These are phyloP conservation scores for Bilobella aurantiaca DNA, from an alignment of 1,140 invertebrate species.

Conservation along the genomic window DNA sequence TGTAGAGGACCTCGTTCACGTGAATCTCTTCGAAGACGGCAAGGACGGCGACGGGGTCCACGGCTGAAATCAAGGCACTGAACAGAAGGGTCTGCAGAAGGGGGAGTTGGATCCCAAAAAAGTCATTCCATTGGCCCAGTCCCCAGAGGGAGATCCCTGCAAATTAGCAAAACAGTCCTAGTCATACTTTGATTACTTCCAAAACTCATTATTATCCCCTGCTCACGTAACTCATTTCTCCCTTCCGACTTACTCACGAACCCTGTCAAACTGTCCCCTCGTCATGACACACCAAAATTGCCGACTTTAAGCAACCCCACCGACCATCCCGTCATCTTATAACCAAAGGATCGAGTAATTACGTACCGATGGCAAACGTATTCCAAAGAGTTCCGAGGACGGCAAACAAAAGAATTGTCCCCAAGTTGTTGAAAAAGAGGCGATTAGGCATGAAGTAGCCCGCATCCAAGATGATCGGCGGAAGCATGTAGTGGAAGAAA, in stretches of 20 bases:
- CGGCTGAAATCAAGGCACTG: slow-evolving; percentile 86
- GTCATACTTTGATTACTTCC: no score
- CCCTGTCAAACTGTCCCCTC: no score
- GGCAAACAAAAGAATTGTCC: slow-evolving; percentile 92
- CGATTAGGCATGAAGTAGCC: slow-evolving; percentile 97
- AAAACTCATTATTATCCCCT: no score
- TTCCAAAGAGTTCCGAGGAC: slow-evolving; percentile 94
- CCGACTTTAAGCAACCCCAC: no score
- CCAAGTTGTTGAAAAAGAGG: slow-evolving; percentile 91
- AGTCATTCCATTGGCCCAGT: slow-evolving; percentile 64
- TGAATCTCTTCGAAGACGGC: slow-evolving; percentile 99
- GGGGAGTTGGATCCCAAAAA: slow-evolving; percentile 65
- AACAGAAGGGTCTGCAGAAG: slow-evolving; percentile 87
- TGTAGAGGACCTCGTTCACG: slow-evolving; percentile 97
- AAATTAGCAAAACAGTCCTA: background rate
- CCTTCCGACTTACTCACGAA: no score
- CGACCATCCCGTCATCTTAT: no score
- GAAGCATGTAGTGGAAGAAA: slow-evolving; percentile 93
- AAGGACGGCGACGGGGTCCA: slow-evolving; percentile 94
- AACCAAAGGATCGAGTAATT: no score
- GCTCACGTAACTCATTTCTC: no score
- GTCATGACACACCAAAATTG: no score
- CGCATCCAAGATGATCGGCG: slow-evolving; percentile 92
- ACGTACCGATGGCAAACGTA: slow-evolving; percentile 82
- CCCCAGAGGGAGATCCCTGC: slow-evolving; percentile 53